Percentiles rank a stretch among this genome's conserved stretches.
Conservation (phyloP, 2,888 invertebrate species). For the Cabera pusaria region DNA sequence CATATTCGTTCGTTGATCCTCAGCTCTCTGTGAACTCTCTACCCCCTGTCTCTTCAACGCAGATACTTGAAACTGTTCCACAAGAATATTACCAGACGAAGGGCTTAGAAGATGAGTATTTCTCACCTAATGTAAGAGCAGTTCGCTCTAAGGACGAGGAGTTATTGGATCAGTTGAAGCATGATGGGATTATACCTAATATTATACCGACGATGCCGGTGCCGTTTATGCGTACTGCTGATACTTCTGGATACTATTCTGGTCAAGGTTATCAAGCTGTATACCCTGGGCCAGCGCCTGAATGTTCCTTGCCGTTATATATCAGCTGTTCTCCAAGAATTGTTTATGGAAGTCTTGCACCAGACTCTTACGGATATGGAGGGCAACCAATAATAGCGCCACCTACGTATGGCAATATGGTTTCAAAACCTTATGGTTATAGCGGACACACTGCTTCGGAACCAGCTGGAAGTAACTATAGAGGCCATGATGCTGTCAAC, state of each 20-base stretch:
- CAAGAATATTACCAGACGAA: conserved; percentile 13
- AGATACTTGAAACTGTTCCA: conserved; percentile 38
- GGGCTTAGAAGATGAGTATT: conserved; percentile 14
- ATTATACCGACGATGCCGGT: conserved; percentile 66
- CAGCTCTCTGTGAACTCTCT: conserved; percentile 33
- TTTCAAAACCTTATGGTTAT: too few relatives aligned
- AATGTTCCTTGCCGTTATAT: conserved; percentile 50
- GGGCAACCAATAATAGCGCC: background rate
- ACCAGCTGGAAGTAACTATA: conserved; percentile 7
- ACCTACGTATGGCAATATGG: too few relatives aligned
- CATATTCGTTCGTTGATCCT: conserved; percentile 28
- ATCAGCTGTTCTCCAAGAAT: conserved; percentile 54
- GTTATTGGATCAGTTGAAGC: conserved; percentile 49
- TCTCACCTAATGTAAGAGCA: conserved; percentile 33
- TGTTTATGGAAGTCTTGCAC: conserved; percentile 33
- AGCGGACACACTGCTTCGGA: too few relatives aligned
- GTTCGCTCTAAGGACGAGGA: conserved; percentile 46
- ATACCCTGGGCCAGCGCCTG: conserved; percentile 32
- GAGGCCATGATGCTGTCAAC: background rate
- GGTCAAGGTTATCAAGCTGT: conserved; percentile 28
- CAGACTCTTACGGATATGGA: background rate
- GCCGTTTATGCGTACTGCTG: conserved; percentile 44
- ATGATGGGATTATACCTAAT: conserved; percentile 63
- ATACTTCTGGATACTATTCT: conserved; percentile 15
- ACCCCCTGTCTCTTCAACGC: conserved; percentile 40